phyloP scores from a whole-genome alignment of 2,113 vertebrate species.

The Cinclus cinclus region DNA sequence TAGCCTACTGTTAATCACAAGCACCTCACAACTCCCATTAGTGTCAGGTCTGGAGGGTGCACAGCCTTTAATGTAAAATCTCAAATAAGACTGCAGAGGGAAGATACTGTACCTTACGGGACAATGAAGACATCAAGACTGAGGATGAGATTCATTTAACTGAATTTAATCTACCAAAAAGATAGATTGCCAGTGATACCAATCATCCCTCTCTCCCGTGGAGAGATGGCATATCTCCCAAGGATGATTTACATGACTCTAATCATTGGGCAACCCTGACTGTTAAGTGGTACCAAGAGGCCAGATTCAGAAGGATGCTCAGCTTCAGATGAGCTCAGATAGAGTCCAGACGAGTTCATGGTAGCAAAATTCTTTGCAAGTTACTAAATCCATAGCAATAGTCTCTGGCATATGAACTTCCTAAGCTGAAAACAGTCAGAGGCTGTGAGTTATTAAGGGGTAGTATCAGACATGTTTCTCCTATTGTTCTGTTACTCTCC shows the following conservation, averaged over 20 bases:
- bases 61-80: neutral
- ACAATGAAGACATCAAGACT: neutral
- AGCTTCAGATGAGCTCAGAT: neutral
- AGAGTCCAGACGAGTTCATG: neutral
- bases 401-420: neutral
- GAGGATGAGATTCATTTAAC: neutral
- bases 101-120: neutral
- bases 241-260: neutral
- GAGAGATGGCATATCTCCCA: neutral
- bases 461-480: neutral
- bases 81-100: neutral
- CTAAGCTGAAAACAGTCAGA: neutral
- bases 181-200: neutral
- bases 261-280: neutral
- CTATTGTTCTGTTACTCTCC: neutral
- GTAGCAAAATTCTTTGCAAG: neutral
- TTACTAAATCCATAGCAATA: neutral
- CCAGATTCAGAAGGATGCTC: neutral
- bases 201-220: neutral
- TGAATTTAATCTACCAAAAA: slow-evolving; percentile 5
- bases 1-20: neutral
- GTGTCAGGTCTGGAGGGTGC: neutral
- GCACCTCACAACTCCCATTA: neutral
- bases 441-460: neutral
- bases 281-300: neutral